A percentile compares a stretch with the other conserved stretches of the same genome.
Conservation (phyloP, 2,797 vertebrate species). For the Silurus lanzhouensis region DNA sequence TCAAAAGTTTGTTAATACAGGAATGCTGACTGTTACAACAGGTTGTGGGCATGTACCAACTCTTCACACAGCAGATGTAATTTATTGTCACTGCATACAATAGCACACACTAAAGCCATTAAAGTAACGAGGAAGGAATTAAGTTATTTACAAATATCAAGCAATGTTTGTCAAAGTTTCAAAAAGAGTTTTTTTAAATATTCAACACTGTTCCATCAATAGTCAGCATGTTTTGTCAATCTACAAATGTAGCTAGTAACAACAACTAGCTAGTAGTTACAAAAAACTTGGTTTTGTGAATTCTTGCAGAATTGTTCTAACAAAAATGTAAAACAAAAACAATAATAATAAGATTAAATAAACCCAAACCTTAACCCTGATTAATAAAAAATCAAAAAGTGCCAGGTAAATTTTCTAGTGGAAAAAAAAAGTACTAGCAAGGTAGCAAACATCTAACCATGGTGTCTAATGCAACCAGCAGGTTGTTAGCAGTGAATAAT, state of each 20-base stretch:
- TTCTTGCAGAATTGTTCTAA: not conserved
- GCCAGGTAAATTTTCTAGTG: not conserved
- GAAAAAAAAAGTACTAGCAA: not conserved
- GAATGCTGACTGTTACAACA: slow-evolving; percentile 37
- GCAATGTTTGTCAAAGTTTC: not conserved
- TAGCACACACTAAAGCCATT: not conserved
- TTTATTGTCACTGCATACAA: too few relatives aligned
- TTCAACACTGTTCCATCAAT: not conserved
- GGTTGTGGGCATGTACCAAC: slow-evolving; percentile 10
- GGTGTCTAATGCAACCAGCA: not conserved
- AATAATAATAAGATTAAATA: not conserved
- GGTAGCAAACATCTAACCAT: not conserved
- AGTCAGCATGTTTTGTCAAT: not conserved
- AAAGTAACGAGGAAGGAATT: too few relatives aligned
- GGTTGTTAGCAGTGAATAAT: not conserved
- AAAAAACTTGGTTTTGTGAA: not conserved
- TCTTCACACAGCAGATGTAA: not conserved
- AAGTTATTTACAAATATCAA: not conserved
- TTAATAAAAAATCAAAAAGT: not conserved
- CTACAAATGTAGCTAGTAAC: not conserved
- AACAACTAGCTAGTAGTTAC: not conserved
- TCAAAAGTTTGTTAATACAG: slow-evolving; percentile 36
- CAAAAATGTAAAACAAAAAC: not conserved
- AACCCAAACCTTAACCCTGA: not conserved
- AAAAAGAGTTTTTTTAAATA: not conserved